Base-by-base conservation (phyloP, 1,140 invertebrate species). In the Micrasema minimum region DNA sequence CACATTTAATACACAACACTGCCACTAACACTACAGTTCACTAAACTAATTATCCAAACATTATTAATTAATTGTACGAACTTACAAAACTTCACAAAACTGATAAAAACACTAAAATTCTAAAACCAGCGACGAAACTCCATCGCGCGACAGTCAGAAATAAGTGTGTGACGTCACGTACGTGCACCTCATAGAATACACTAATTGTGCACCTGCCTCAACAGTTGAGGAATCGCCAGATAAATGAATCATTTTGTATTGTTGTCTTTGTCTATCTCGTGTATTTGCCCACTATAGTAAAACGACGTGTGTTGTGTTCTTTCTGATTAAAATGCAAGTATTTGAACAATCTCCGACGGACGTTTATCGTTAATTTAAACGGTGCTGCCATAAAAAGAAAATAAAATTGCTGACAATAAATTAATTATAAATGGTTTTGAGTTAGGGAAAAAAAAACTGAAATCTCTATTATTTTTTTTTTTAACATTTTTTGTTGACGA, bases 1-100 rank as follows among this genome's bases (percentile, higher is more conserved):
- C 79, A 78, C 81, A 82, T 82, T 82, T 79, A 79, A 77, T 77
- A 77, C 77, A 76, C 77, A 69, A 53, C 23, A 38, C 67, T 64
- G 59, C 66, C 66, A 69, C 66, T 69, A 46, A 14, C 66, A 69
- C 66, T 57, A 46, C 66, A 69, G 53, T 59, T 43, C 41, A 69
- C 38, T 22, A 67, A 41, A 55, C 20, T 16, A 46, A 69, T 43
- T 57, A 51, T 57, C 50, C 51, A 41, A 69, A 62, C 67, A 69
- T 62, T 62, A 62, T 50, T 59, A 31, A 69, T 37, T 48, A 57
- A 69, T 22, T 57, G 41, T 57, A 16, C 22, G 22, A 69, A 69
- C 66, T 69, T 69, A 59, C 53, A 69, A 69, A 45, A 61, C 45
- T 59, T 59, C 41, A 61, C 6, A 59, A 59, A 59, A 61, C 38